Evolutionary conservation across 2,113 vertebrate species (phyloP).

Genomic region (Cololabis saira): DNA sequence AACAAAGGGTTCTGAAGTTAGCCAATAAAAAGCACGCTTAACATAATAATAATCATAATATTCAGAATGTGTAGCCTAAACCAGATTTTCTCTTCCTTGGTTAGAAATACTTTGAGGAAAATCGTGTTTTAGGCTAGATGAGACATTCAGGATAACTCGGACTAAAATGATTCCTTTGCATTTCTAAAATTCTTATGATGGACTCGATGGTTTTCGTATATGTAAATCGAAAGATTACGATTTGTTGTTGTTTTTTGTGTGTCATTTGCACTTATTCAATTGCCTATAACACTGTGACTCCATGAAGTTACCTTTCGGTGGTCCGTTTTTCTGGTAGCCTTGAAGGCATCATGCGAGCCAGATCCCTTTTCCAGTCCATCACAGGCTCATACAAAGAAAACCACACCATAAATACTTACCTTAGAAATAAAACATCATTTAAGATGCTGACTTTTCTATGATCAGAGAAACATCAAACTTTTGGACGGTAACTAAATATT

Average conservation of each 20-base stretch:
- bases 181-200: background rate
- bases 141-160: background rate
- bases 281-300: background rate
- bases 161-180: background rate
- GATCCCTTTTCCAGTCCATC: conserved; percentile 65
- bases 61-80: no score
- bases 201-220: background rate
- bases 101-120: background rate
- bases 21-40: no score
- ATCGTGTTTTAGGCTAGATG: background rate
- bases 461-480: no score
- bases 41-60: no score
- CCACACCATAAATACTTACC: no score
- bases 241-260: background rate
- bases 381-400: conserved; percentile 44
- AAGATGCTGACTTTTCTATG: no score
- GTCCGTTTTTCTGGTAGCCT: background rate
- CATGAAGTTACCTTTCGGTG: background rate
- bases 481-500: no score
- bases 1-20: no score
- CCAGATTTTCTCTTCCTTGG: background rate
- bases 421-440: no score
- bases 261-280: background rate
- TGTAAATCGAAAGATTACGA: background rate
- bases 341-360: conserved; percentile 55